These are phyloP conservation scores for Andricus curvator DNA, from an alignment of 2,888 invertebrate species.

Conservation along the genomic window DNA sequence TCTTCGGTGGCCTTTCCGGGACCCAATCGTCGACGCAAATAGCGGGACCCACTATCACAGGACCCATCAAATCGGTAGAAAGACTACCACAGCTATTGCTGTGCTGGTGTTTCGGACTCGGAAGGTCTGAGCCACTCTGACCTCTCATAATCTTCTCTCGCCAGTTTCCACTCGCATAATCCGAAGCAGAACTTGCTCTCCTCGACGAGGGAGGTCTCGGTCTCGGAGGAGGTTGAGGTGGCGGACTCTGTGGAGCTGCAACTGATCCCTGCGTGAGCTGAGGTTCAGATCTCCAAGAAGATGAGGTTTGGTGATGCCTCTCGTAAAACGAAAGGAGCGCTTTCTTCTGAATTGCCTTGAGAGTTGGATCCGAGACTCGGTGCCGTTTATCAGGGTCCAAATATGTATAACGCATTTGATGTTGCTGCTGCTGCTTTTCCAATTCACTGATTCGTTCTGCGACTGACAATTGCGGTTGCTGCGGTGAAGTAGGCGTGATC, in stretches of 20 bases:
- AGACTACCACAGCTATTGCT: conserved; percentile 82
- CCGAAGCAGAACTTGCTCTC: conserved; percentile 85
- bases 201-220: conserved; percentile 79
- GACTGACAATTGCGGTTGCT: conserved; percentile 79
- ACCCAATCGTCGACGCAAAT: conserved; percentile 85
- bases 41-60: conserved; percentile 82
- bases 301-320: conserved; percentile 80
- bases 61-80: conserved; percentile 81
- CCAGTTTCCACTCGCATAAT: conserved; percentile 81
- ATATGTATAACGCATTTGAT: conserved; percentile 83
- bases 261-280: conserved; percentile 77
- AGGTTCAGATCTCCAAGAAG: conserved; percentile 82
- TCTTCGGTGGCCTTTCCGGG: conserved; percentile 88
- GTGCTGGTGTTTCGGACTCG: conserved; percentile 79
- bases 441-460: conserved; percentile 80
- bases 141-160: conserved; percentile 73
- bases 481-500: conserved; percentile 65
- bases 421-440: conserved; percentile 73
- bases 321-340: conserved; percentile 90
- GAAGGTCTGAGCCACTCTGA: conserved; percentile 64
- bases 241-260: conserved; percentile 59
- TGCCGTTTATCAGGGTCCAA: conserved; percentile 87
- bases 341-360: conserved; percentile 91
- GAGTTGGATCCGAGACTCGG: conserved; percentile 85
- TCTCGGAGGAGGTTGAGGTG: conserved; percentile 77